phyloP scores from a whole-genome alignment of 2,113 vertebrate species.

The Microtus pennsylvanicus region DNA sequence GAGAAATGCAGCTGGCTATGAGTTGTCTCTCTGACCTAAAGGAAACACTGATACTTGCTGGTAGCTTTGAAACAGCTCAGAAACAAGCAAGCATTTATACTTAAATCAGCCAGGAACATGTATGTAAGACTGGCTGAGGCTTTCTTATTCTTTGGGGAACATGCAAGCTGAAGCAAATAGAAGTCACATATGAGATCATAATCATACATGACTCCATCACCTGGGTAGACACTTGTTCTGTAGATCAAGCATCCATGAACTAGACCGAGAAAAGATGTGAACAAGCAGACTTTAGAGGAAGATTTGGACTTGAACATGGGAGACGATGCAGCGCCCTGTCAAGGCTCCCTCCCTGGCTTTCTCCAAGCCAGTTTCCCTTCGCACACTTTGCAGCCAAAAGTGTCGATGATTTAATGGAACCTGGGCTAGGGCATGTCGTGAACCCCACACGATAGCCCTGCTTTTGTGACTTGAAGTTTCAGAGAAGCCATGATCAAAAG shows the following conservation, averaged over 20 bases:
- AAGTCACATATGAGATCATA: background rate
- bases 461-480: conserved; percentile 31
- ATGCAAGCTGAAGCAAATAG: background rate
- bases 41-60: background rate
- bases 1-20: background rate
- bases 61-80: background rate
- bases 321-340: background rate
- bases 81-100: conserved; percentile 11
- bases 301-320: background rate
- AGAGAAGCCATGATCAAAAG: background rate
- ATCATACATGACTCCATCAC: background rate
- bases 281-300: background rate
- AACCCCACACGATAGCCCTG: background rate
- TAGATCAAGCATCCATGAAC: background rate
- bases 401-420: background rate
- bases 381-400: background rate
- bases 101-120: background rate
- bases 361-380: conserved; percentile 3
- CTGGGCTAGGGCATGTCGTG: background rate
- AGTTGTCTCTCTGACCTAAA: background rate
- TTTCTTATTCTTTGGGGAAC: background rate
- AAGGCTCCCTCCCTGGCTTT: background rate
- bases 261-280: background rate
- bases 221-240: background rate
- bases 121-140: background rate